phyloP scores from a whole-genome alignment of 2,888 invertebrate genomes.

The Nomada hirtipes region DNA sequence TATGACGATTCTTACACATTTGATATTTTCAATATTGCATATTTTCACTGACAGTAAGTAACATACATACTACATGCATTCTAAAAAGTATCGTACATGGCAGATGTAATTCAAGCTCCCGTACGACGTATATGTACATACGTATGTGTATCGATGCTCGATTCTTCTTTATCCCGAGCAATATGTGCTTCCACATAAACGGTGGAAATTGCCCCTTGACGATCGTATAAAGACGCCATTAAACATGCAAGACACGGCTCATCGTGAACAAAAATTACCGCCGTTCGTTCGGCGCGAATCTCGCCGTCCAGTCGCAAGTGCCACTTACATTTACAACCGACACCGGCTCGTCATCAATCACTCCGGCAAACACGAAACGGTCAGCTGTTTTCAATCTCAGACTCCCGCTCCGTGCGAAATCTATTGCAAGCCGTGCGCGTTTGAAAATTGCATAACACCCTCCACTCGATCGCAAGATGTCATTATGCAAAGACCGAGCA shows the following conservation, averaged over 20 bases:
- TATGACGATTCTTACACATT: too few species aligned
- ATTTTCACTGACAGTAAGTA: too few species aligned
- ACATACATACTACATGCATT: too few species aligned
- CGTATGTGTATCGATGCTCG: too few species aligned
- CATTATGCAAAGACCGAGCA: conserved; percentile 12
- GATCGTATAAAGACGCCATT: neutral
- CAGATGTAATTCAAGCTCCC: too few species aligned
- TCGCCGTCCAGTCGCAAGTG: conserved; percentile 8
- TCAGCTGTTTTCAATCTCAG: conserved; percentile 8
- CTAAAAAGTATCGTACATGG: too few species aligned
- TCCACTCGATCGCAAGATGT: neutral
- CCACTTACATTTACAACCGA: conserved; percentile 11
- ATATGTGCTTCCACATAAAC: neutral
- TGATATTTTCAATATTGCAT: too few species aligned
- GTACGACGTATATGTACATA: too few species aligned
- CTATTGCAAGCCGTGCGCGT: neutral
- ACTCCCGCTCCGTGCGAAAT: neutral
- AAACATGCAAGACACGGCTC: neutral
- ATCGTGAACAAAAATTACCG: neutral
- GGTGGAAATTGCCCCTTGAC: neutral
- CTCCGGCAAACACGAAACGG: neutral
- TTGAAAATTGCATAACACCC: conserved; percentile 26
- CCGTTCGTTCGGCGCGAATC: neutral
- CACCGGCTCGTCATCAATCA: conserved; percentile 12
- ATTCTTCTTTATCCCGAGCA: too few species aligned